These are phyloP conservation scores for Drosophila anomalata DNA, from an alignment of 2,888 invertebrate genomes.

Conservation along the genomic window DNA sequence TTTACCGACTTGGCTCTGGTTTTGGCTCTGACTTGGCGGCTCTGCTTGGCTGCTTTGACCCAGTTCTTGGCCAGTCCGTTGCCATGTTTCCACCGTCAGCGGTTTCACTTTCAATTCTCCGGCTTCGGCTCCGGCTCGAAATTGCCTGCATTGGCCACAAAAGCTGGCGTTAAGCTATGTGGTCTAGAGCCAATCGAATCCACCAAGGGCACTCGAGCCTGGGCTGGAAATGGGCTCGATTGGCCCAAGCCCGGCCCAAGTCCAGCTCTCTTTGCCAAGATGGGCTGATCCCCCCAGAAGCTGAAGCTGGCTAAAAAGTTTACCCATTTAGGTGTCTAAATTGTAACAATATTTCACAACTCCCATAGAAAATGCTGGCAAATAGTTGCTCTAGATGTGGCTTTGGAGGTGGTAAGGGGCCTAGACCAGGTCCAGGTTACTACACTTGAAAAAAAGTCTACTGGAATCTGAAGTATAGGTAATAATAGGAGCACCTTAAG, in stretches of 20 bases:
- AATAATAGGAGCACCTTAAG: no score
- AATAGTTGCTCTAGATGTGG: slow-evolving; percentile 5
- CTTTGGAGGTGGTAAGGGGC: slow-evolving; percentile 2
- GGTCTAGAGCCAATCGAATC: slow-evolving; percentile 10
- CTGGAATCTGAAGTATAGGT: no score
- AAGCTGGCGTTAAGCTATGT: slow-evolving; percentile 19
- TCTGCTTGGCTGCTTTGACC: slow-evolving; percentile 66
- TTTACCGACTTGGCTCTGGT: slow-evolving; percentile 21
- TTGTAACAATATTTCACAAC: slow-evolving; percentile 72
- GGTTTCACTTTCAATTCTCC: slow-evolving; percentile 60
- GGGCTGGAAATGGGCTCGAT: background rate
- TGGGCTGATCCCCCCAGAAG: background rate
- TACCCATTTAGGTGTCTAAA: slow-evolving; percentile 47
- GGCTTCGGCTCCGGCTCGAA: slow-evolving; percentile 28
- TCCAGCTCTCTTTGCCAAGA: background rate
- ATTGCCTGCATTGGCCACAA: slow-evolving; percentile 33
- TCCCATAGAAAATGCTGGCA: slow-evolving; percentile 30
- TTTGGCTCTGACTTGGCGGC: slow-evolving; percentile 14
- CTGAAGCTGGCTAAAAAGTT: slow-evolving; percentile 11
- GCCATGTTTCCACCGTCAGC: slow-evolving; percentile 33
- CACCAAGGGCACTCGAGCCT: slow-evolving; percentile 15
- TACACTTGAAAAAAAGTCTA: background rate
- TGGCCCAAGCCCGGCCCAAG: background rate
- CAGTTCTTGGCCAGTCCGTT: slow-evolving; percentile 69
- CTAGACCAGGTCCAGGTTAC: background rate